These are phyloP conservation scores for Progne subis DNA, from an alignment of 2,113 vertebrate species.

Conservation along the genomic window DNA sequence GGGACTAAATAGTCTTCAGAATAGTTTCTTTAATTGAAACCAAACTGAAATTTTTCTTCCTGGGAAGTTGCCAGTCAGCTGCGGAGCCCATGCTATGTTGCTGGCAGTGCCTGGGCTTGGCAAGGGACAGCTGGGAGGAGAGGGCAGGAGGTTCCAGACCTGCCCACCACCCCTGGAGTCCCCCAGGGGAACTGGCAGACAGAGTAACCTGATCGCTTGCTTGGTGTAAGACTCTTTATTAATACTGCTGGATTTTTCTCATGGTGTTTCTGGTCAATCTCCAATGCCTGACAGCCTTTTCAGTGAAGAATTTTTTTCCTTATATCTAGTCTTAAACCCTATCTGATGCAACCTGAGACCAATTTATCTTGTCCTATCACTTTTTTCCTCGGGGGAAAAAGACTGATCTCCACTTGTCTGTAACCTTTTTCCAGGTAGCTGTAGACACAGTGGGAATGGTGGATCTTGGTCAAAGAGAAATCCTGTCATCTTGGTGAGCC, in stretches of 20 bases:
- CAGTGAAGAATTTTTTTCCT: background rate
- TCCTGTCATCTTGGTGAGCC: background rate
- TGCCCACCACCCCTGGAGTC: background rate
- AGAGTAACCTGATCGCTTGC: background rate
- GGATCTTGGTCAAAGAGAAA: background rate
- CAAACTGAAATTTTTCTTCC: background rate
- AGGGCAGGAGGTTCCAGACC: background rate
- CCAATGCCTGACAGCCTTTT: background rate
- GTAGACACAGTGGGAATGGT: no score
- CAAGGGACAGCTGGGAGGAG: background rate
- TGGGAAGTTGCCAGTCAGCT: background rate
- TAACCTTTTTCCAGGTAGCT: background rate
- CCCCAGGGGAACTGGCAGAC: background rate
- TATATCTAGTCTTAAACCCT: background rate
- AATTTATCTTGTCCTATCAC: background rate
- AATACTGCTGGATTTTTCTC: background rate
- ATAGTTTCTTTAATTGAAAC: conserved; percentile 23
- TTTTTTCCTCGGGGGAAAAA: background rate
- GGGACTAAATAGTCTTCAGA: background rate
- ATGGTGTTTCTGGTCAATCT: background rate
- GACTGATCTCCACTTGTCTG: background rate
- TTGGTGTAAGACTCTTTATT: background rate
- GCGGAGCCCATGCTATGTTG: rapidly evolving
- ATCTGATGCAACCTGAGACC: background rate
- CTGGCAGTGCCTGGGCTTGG: background rate